Evolutionary conservation across 37 sponge, comb jelly and placozoan genomes (phyloP).

Genomic region (Eunapius fragilis): DNA sequence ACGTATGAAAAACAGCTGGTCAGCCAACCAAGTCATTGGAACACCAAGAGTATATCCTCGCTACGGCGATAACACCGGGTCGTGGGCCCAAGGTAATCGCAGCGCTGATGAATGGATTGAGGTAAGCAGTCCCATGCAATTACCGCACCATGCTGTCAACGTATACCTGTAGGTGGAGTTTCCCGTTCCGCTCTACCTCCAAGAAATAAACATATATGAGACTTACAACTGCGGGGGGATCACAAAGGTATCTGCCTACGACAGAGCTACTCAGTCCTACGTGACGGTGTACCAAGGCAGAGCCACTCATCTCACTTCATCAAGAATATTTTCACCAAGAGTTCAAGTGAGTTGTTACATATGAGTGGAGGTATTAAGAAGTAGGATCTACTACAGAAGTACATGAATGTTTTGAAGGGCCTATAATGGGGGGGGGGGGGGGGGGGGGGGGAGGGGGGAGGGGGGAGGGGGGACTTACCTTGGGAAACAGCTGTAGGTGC

Average conservation of each 20-base stretch:
- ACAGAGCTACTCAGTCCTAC: background rate
- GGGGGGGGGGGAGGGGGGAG: too few relatives aligned
- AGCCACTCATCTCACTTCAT: background rate
- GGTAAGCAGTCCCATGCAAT: background rate
- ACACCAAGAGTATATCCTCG: slow-evolving; percentile 10
- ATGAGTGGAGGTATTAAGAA: too few relatives aligned
- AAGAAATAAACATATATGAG: slow-evolving; percentile 7
- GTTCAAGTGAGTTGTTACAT: background rate
- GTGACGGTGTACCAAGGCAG: slow-evolving; percentile 2
- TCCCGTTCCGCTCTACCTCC: background rate
- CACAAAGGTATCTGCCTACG: background rate
- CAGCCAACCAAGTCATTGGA: slow-evolving; percentile 5
- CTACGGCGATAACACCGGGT: slow-evolving; percentile 11
- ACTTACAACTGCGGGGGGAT: slow-evolving; percentile 1
- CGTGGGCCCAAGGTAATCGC: slow-evolving; percentile 18
- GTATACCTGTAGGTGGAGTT: background rate
- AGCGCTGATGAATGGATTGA: slow-evolving; percentile 5
- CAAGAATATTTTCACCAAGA: background rate
- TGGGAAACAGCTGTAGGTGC: too few relatives aligned
- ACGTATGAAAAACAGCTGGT: background rate
- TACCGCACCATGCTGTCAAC: background rate
- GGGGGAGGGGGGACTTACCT: too few relatives aligned
- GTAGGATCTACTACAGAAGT: too few relatives aligned
- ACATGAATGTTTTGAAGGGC: too few relatives aligned
- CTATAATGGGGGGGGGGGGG: too few relatives aligned